These are phyloP conservation scores for Clepsis dumicolana DNA, from an alignment of 2,888 invertebrate species.

Conservation along the genomic window DNA sequence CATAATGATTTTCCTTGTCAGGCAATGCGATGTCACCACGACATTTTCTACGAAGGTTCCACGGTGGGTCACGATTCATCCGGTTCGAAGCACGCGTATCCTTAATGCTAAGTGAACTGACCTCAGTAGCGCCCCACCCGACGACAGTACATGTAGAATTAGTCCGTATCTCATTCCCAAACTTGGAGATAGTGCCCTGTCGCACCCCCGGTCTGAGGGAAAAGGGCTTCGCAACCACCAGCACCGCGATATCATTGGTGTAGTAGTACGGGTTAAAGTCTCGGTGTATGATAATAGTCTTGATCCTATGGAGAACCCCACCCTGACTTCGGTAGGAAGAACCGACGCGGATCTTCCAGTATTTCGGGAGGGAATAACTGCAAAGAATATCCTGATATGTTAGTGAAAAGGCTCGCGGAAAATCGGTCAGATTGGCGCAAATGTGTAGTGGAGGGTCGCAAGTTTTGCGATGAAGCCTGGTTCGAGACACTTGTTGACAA, in stretches of 20 bases:
- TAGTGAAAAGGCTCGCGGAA: neutral
- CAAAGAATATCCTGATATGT: conserved; percentile 48
- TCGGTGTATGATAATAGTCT: conserved; percentile 67
- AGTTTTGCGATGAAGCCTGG: no score
- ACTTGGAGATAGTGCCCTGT: conserved; percentile 73
- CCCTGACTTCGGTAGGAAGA: conserved; percentile 72
- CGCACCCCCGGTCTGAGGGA: conserved; percentile 63
- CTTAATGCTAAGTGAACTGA: conserved; percentile 46
- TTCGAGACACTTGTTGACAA: no score
- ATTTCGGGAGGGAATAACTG: conserved; percentile 70
- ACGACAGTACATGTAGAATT: conserved; percentile 67
- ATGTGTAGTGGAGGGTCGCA: no score
- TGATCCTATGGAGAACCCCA: conserved; percentile 67
- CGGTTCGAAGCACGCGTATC: no score
- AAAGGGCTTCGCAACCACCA: conserved; percentile 65
- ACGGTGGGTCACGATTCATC: no score
- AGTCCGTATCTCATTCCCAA: conserved; percentile 64
- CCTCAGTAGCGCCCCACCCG: conserved; percentile 78
- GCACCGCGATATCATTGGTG: conserved; percentile 72
- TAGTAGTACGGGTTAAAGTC: conserved; percentile 70
- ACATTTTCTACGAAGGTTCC: no score
- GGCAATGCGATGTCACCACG: no score
- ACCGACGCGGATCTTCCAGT: conserved; percentile 76
- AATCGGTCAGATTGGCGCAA: neutral
- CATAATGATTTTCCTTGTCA: no score